A percentile compares a stretch with the other conserved stretches of the same genome.
Conservation (phyloP, 2,113 vertebrate genomes). For the Gnathonemus longibarbis region DNA sequence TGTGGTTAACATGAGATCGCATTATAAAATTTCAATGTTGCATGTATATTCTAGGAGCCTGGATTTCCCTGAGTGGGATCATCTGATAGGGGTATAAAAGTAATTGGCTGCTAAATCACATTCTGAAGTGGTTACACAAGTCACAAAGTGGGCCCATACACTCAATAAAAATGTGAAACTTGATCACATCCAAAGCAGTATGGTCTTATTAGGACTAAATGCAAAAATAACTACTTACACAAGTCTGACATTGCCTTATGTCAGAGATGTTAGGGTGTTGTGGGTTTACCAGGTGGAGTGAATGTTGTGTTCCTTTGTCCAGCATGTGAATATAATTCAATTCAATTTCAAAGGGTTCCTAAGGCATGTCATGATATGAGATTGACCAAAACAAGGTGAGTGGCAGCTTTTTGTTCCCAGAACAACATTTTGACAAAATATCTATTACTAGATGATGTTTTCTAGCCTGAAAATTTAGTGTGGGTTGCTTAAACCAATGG, state of each 20-base stretch:
- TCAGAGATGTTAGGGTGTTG: not conserved
- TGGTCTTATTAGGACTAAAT: slow-evolving; percentile 29
- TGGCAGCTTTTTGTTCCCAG: not conserved
- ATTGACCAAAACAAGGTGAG: not conserved
- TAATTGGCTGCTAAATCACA: not conserved
- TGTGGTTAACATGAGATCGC: not conserved
- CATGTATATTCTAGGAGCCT: not conserved
- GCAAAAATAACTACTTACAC: slow-evolving; percentile 35
- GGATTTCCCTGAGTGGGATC: not conserved
- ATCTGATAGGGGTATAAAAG: not conserved
- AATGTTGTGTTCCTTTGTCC: not conserved
- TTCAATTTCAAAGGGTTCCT: not conserved
- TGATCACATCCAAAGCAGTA: slow-evolving; percentile 27
- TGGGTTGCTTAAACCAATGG: not conserved
- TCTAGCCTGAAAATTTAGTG: not conserved
- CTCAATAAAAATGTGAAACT: slow-evolving; percentile 16
- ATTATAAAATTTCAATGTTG: not conserved
- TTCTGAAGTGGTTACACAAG: slow-evolving; percentile 29
- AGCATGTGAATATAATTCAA: not conserved
- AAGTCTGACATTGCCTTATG: slow-evolving; percentile 38
- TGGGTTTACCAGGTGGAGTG: not conserved
- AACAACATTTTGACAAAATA: not conserved
- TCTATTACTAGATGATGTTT: not conserved
- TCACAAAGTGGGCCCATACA: slow-evolving; percentile 30
- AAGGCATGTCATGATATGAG: not conserved